These are phyloP conservation scores for Platalea minor DNA, from an alignment of 2,797 vertebrate genomes.

Conservation along the genomic window DNA sequence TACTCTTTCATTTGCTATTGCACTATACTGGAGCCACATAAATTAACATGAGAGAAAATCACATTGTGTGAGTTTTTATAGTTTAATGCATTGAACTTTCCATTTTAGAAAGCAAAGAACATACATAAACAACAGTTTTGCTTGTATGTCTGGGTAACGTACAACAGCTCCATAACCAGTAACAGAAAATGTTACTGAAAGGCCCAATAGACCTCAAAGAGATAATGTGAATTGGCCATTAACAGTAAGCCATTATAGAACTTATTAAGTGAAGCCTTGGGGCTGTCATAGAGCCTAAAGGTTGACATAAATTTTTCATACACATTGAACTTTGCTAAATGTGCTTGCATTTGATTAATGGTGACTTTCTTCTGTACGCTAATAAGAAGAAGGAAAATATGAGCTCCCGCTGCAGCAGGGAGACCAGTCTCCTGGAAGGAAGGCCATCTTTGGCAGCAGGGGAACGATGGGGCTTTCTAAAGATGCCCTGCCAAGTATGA, in stretches of 20 bases:
- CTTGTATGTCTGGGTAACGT: background rate
- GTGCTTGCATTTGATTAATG: slow-evolving; percentile 56
- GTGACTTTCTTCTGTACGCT: slow-evolving; percentile 4
- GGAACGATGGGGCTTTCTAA: background rate
- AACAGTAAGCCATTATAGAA: slow-evolving; percentile 47
- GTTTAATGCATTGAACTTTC: background rate
- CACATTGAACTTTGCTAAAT: slow-evolving; percentile 60
- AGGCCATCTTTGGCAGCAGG: background rate
- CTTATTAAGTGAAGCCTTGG: slow-evolving; percentile 62
- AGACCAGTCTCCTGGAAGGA: background rate
- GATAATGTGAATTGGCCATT: slow-evolving; percentile 42
- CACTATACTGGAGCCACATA: background rate
- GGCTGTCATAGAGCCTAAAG: slow-evolving; percentile 57
- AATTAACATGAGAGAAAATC: background rate
- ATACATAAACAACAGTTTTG: background rate
- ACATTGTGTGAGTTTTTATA: background rate
- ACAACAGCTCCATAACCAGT: background rate
- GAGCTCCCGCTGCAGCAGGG: background rate
- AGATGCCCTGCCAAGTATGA: background rate
- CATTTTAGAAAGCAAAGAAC: background rate
- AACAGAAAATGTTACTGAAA: slow-evolving; percentile 28
- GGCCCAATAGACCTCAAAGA: slow-evolving; percentile 18
- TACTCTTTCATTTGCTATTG: background rate
- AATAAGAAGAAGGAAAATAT: slow-evolving; percentile 32
- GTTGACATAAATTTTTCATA: slow-evolving; percentile 69